Conservation (phyloP, 37 sponge, comb jelly and placozoan genomes). For the Cliona cf. orientalis region DNA sequence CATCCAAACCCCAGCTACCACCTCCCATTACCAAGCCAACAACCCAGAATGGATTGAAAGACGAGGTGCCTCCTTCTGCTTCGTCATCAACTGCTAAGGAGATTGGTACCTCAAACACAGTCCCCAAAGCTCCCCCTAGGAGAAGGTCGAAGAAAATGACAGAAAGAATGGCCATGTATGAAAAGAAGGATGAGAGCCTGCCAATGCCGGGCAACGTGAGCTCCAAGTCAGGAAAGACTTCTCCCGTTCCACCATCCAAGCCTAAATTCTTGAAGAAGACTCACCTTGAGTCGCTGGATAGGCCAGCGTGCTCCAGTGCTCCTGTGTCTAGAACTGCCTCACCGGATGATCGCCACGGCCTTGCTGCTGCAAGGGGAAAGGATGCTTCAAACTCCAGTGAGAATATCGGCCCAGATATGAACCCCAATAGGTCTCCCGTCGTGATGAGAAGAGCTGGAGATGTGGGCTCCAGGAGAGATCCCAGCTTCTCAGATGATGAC, state of each 20-base stretch:
- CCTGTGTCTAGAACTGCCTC: constrained; percentile 45
- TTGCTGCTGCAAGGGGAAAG: not conserved
- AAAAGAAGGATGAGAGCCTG: too few species aligned
- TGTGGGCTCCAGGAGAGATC: not conserved
- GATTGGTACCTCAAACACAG: not conserved
- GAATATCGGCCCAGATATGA: not conserved
- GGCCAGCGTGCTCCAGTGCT: constrained; percentile 19
- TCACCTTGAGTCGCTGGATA: constrained; percentile 4
- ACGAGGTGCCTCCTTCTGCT: not conserved
- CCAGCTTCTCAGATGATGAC: not conserved
- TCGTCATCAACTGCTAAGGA: not conserved
- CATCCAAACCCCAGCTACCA: too few species aligned
- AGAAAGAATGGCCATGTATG: not conserved
- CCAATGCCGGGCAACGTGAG: not conserved
- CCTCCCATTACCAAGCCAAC: too few species aligned
- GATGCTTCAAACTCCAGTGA: not conserved
- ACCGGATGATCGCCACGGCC: constrained; percentile 1
- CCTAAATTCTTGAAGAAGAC: not conserved
- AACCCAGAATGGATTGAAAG: too few species aligned
- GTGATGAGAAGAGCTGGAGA: constrained; percentile 28
- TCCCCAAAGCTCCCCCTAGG: constrained; percentile 6
- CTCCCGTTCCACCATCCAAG: constrained; percentile 11
- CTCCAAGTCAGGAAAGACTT: not conserved
- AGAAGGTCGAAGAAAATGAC: constrained; percentile 4
- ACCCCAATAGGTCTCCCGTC: constrained; percentile 10